Percentiles rank a stretch among this genome's conserved stretches.
These are phyloP conservation scores for Heliocidaris tuberculata DNA, from an alignment of 35 echinoderm and acorn worm genomes.

Conservation along the genomic window DNA sequence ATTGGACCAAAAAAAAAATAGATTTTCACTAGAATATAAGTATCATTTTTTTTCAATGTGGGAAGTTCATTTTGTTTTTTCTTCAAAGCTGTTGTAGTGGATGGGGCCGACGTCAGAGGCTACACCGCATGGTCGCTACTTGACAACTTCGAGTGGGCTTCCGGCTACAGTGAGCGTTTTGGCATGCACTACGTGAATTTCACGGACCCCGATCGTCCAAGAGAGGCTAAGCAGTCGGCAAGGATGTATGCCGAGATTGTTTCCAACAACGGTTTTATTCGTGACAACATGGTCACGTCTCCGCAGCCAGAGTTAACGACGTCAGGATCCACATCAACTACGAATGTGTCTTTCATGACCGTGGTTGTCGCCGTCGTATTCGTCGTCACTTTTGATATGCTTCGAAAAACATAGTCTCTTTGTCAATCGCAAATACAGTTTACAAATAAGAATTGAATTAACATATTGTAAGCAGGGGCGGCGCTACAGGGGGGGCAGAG, in stretches of 20 bases:
- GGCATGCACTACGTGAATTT: conserved; percentile 73
- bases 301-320: neutral
- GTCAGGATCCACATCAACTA: neutral
- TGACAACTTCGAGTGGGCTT: conserved; percentile 66
- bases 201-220: conserved; percentile 28
- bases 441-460: too few species aligned
- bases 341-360: neutral
- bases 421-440: too few species aligned
- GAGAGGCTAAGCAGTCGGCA: conserved; percentile 60
- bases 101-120: conserved; percentile 7
- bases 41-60: neutral
- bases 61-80: neutral
- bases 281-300: neutral
- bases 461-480: too few species aligned
- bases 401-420: neutral
- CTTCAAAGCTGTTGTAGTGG: neutral
- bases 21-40: neutral
- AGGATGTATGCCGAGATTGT: conserved; percentile 53
- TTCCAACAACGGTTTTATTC: conserved; percentile 55
- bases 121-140: conserved; percentile 40
- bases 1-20: too few species aligned
- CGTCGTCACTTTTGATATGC: neutral
- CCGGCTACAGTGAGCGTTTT: conserved; percentile 70
- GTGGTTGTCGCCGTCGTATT: neutral
- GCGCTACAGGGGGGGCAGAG: too few species aligned